Conservation (phyloP, 2,888 invertebrate genomes). For the Campoletis raptor region DNA sequence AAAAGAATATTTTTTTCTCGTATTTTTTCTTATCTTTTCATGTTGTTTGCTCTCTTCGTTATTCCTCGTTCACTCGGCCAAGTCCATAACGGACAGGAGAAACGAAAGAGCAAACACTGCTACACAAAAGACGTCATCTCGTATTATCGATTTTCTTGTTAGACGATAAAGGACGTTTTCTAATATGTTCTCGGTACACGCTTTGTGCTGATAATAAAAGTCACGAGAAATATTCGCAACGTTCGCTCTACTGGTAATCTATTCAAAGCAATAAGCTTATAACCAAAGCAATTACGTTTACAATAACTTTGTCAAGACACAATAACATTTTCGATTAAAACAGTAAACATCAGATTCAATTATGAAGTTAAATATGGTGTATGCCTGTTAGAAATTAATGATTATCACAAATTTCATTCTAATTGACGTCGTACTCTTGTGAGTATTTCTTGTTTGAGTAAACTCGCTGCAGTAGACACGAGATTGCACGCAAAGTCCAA, state of each 20-base stretch:
- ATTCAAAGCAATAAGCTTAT: not conserved
- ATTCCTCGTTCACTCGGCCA: constrained; percentile 5
- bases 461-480: constrained; percentile 22
- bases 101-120: constrained; percentile 13
- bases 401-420: not conserved
- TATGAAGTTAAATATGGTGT: not conserved
- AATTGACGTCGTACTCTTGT: not conserved
- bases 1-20: constrained; percentile 9
- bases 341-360: not conserved
- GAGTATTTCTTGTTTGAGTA: not conserved
- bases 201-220: not conserved
- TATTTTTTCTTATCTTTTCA: constrained; percentile 13
- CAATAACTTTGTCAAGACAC: not conserved
- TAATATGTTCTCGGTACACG: not conserved
- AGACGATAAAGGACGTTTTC: not conserved
- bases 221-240: not conserved
- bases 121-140: constrained; percentile 40
- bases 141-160: constrained; percentile 63
- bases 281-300: not conserved
- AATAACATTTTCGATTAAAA: not conserved
- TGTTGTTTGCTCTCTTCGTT: constrained; percentile 25
- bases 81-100: constrained; percentile 28
- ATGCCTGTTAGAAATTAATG: not conserved
- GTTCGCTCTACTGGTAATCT: not conserved
- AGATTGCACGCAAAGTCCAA: constrained; percentile 5